A percentile compares a stretch with the other conserved stretches of the same genome.
Evolutionary conservation across 2,888 invertebrate species (phyloP).

Genomic region (Aphrophora alni): DNA sequence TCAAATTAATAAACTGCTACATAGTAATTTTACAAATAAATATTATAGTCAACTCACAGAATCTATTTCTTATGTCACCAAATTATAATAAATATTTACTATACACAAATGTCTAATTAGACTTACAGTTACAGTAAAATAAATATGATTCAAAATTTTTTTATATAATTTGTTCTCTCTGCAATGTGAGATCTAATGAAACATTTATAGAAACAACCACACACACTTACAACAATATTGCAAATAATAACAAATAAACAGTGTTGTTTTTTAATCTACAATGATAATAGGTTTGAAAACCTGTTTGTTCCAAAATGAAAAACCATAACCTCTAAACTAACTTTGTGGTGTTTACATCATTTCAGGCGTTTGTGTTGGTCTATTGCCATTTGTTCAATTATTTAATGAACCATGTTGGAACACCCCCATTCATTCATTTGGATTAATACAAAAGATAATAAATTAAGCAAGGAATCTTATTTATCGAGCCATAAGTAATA

Average conservation of each 20-base stretch:
- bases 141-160: too few species aligned
- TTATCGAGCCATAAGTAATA: too few species aligned
- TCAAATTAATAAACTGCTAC: too few species aligned
- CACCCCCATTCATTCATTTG: too few species aligned
- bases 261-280: background rate
- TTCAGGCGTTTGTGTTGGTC: background rate
- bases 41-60: too few species aligned
- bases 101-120: too few species aligned
- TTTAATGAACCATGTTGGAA: background rate
- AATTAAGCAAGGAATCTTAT: too few species aligned
- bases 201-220: background rate
- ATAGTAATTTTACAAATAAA: too few species aligned
- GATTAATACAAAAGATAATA: too few species aligned
- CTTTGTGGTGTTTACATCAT: background rate
- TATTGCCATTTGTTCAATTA: background rate
- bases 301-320: background rate
- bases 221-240: background rate
- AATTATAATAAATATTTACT: too few species aligned
- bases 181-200: background rate
- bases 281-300: background rate
- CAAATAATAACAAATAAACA: background rate
- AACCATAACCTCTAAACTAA: background rate
- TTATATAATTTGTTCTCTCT: constrained; percentile 1
- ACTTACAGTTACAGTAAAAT: too few species aligned
- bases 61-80: too few species aligned